Evolutionary conservation across 2,113 vertebrate genomes (phyloP), one percentile per base, ranked within the genome.

Genomic region (Podilymbus podiceps): DNA sequence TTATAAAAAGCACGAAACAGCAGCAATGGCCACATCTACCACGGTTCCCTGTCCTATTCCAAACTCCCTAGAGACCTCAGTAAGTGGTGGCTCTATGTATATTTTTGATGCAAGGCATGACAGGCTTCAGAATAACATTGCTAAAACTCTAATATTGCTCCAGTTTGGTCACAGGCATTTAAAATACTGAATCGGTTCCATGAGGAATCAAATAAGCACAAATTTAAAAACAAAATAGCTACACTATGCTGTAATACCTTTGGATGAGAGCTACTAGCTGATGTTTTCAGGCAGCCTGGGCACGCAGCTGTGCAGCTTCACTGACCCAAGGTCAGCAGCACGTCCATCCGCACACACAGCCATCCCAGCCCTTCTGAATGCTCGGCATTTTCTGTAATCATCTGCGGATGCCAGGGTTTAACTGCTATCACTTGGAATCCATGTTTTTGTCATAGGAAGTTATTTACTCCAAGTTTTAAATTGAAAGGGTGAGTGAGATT

Each of bases 161-260:
- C 73, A 38, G 62, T 64, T 66, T 89, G 25, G 58, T 64, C 35
- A 63, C 12, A 60, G 2, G 2, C n/a, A 53, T 74, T 78, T 75
- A 69, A 91, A 88, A 83, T 74, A 68, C 11, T 75, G 33, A 68
- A 67, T 2, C 33, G 13, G 66, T 79, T 89, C 66, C 56, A 47
- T 0, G 23, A 93, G 33, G 38, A 95, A 62, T 27, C 55, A 59
- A 49, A 85, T n/a, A 52, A 91, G 60, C 8, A 69, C 55, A 52
- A 53, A 77, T 38, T 79, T 66, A 72, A 94, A 96, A 97, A 91
- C 95, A 96, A 94, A 88, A 96, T 94, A 96, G 67, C 64, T 95
- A 44, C 9, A 17, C 78, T 25, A 83, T 91, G 82, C 27, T 94
- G 95, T 94, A 90, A 93, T 91, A 67, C 62, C 72, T 94, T 94